These are phyloP conservation scores for Gastrophysa polygoni DNA, from an alignment of 2,888 invertebrate genomes.

Conservation along the genomic window DNA sequence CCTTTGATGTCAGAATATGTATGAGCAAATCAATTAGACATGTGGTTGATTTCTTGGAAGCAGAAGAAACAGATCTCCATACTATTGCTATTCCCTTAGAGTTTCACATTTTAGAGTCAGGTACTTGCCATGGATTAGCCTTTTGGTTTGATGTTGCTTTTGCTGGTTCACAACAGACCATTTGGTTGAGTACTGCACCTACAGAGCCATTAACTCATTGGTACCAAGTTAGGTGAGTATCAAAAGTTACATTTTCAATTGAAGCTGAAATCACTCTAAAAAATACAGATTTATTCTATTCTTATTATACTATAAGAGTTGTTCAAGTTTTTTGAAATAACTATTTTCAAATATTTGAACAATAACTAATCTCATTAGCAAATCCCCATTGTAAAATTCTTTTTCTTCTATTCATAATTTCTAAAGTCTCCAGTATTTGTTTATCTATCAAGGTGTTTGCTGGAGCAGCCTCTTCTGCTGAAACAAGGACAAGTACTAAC, in stretches of 20 bases:
- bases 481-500: conserved; percentile 91
- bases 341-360: not conserved
- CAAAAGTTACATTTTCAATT: too few species aligned
- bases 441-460: conserved; percentile 82
- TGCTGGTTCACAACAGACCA: conserved; percentile 84
- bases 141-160: conserved; percentile 99
- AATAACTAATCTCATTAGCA: not conserved
- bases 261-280: too few species aligned
- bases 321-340: too few species aligned
- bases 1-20: conserved; percentile 95
- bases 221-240: conserved; percentile 53
- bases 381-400: too few species aligned
- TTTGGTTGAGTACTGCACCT: conserved; percentile 97
- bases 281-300: too few species aligned
- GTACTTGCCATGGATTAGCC: conserved; percentile 95
- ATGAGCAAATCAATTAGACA: conserved; percentile 93
- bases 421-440: too few species aligned
- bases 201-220: conserved; percentile 98
- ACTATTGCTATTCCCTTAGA: conserved; percentile 94
- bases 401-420: not conserved
- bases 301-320: too few species aligned
- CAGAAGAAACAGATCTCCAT: conserved; percentile 92
- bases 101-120: conserved; percentile 90
- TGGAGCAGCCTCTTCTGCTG: conserved; percentile 92
- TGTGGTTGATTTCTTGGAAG: conserved; percentile 91